Evolutionary conservation across 37 sponge, comb jelly and placozoan species (phyloP).

Genomic region (Hormiphora californensis): DNA sequence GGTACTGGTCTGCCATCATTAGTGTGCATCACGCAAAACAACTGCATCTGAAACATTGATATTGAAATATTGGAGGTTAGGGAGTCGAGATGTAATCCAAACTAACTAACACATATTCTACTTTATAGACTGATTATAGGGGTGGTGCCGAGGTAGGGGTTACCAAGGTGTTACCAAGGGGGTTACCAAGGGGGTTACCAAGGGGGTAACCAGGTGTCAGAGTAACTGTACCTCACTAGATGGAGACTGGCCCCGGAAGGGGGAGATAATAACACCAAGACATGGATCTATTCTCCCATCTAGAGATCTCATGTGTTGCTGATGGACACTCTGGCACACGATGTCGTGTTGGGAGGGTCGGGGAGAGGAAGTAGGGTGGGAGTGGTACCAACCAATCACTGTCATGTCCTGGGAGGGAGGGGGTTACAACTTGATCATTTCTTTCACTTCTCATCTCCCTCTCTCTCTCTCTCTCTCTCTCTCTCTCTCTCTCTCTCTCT

Average conservation of each 20-base stretch:
- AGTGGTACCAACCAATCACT: constrained; percentile 89
- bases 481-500: too few species aligned
- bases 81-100: too few species aligned
- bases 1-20: constrained; percentile 50
- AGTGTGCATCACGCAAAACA: constrained; percentile 53
- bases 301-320: constrained; percentile 57
- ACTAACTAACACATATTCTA: too few species aligned
- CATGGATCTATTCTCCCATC: constrained; percentile 67
- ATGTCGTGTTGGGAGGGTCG: constrained; percentile 76
- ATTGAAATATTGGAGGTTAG: too few species aligned
- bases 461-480: too few species aligned
- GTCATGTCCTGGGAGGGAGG: constrained; percentile 55
- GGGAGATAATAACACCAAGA: constrained; percentile 65
- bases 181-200: too few species aligned
- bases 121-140: too few species aligned
- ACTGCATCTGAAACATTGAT: constrained; percentile 19
- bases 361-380: constrained; percentile 73
- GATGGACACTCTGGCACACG: constrained; percentile 67
- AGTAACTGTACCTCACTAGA: constrained; percentile 24
- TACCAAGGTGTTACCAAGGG: too few species aligned
- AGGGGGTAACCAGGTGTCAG: too few species aligned
- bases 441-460: too few species aligned
- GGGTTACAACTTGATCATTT: too few species aligned
- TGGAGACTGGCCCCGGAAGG: constrained; percentile 3
- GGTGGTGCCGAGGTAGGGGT: too few species aligned